Conservation (phyloP, 2,113 vertebrate genomes). For the Pristiophorus japonicus region DNA sequence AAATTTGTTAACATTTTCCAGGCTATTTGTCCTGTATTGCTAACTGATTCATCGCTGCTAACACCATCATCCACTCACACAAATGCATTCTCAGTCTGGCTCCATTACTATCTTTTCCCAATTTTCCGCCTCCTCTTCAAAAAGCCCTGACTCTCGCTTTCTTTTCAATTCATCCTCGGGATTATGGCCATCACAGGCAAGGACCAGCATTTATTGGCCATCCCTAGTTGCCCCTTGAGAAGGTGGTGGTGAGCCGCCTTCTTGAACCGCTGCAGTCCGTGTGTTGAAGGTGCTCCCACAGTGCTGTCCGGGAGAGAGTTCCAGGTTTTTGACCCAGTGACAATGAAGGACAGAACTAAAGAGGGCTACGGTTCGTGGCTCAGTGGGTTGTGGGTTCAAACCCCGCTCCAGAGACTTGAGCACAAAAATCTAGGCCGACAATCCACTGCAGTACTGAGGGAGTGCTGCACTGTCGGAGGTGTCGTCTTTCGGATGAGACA, state of each 20-base stretch:
- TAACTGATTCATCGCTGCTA: not conserved
- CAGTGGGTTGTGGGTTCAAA: not conserved
- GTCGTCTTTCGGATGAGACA: not conserved
- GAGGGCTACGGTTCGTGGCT: not conserved
- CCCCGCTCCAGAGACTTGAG: not conserved
- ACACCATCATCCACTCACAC: not conserved
- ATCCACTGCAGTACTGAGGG: not conserved
- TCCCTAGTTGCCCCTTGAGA: too few relatives aligned
- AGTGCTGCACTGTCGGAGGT: not conserved
- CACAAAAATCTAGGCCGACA: not conserved
- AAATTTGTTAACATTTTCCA: not conserved
- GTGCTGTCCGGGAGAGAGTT: not conserved
- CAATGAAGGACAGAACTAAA: not conserved
- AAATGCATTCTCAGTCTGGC: not conserved
- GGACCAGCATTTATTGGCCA: too few relatives aligned
- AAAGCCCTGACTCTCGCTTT: not conserved
- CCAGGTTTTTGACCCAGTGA: not conserved
- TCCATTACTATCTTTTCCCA: not conserved
- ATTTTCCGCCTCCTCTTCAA: not conserved
- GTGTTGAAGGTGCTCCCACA: not conserved
- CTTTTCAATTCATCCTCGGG: not conserved
- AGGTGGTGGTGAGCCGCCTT: too few relatives aligned
- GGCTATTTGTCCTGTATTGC: not conserved
- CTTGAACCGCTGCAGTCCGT: not conserved
- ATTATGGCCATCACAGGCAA: not conserved